These are phyloP conservation scores for Vombatus ursinus DNA, from an alignment of 2,113 vertebrate genomes.

Conservation along the genomic window DNA sequence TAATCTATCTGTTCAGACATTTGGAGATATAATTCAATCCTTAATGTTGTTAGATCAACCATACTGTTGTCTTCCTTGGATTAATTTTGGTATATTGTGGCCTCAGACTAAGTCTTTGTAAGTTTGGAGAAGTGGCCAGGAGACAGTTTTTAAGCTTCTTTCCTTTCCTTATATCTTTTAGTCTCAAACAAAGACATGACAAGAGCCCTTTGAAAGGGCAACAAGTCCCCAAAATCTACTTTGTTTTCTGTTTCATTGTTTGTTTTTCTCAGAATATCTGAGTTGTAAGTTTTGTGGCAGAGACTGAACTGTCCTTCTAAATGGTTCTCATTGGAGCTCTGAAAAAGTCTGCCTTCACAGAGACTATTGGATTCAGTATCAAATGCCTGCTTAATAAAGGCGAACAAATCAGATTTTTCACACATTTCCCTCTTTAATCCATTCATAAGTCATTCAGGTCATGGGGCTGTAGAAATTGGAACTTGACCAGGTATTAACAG, in stretches of 20 bases:
- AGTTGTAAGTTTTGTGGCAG: not conserved
- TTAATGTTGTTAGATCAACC: not conserved
- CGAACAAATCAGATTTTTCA: not conserved
- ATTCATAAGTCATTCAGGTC: not conserved
- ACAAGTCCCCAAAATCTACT: not conserved
- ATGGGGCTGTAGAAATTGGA: not conserved
- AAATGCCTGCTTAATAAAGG: not conserved
- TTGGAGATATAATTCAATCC: not conserved
- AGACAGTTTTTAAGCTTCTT: not conserved
- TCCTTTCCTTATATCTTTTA: not conserved
- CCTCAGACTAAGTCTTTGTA: not conserved
- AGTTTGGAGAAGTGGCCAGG: not conserved
- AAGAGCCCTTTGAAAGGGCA: not conserved
- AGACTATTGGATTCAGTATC: not conserved
- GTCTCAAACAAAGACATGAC: not conserved
- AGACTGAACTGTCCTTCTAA: not conserved
- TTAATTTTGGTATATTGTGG: not conserved
- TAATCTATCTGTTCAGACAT: not conserved
- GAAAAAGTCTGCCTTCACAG: not conserved
- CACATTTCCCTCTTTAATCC: not conserved
- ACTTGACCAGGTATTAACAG: fast-evolving
- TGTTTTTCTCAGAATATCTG: not conserved
- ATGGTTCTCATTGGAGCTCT: not conserved
- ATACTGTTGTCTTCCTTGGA: not conserved
- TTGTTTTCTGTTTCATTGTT: not conserved